Evolutionary conservation across 2,888 invertebrate genomes (phyloP).

Genomic region (Acrobasis suavella): DNA sequence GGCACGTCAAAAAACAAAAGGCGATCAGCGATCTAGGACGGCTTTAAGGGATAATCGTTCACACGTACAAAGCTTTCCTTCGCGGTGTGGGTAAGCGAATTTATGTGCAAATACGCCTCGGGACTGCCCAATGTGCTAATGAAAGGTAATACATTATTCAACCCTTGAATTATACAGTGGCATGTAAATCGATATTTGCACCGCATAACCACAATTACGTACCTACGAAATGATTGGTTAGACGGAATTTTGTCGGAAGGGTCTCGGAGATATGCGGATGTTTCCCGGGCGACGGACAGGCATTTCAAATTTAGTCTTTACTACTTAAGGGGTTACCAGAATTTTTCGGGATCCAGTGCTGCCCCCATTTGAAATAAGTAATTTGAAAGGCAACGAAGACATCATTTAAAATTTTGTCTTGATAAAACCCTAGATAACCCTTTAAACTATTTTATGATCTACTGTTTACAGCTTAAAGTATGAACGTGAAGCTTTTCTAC

Average conservation of each 20-base stretch:
- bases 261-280: constrained; percentile 19
- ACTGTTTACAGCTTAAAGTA: no score
- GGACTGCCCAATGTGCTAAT: constrained; percentile 80
- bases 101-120: constrained; percentile 80
- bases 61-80: constrained; percentile 66
- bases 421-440: no score
- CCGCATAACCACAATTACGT: constrained; percentile 74
- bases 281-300: neutral
- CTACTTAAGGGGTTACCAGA: no score
- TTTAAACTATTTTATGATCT: no score
- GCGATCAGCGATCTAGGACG: constrained; percentile 49
- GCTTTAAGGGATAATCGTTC: constrained; percentile 70
- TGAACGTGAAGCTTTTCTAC: no score
- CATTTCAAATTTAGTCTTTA: neutral
- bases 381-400: no score
- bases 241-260: constrained; percentile 33
- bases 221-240: constrained; percentile 59
- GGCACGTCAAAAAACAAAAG: constrained; percentile 51
- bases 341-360: no score
- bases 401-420: no score
- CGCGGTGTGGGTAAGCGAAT: constrained; percentile 75
- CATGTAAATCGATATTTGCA: constrained; percentile 82
- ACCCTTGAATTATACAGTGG: constrained; percentile 80
- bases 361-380: no score
- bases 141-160: constrained; percentile 82